Evolutionary conservation across 1,140 invertebrate genomes (phyloP), one percentile per base, ranked within the genome.

Genomic region (Drosophila sturtevanti): DNA sequence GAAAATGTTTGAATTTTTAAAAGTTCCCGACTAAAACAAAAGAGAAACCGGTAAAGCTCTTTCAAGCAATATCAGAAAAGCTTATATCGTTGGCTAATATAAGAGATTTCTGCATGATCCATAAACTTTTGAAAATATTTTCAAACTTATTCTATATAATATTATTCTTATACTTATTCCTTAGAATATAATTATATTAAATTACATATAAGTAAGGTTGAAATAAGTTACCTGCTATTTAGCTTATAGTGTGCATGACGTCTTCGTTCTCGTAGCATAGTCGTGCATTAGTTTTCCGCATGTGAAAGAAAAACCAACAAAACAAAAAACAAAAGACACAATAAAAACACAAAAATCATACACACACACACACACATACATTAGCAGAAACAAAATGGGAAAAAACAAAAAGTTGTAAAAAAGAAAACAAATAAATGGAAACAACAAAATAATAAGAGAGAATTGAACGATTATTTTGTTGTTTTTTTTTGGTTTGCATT

Each of bases 251-350:
- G 85, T 70, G 90, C 90, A 91, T 91, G 90, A 79, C 90, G 90
- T 91, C 90, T 91, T 91, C 90, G 90, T 90, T 91, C 90, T 91
- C 90, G 90, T 72, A 91, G 89, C 90, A 91, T 91, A 89, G 86
- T 90, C 80, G 86, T 90, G 75, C 69, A 72, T 86, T 91, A 86
- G 85, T 90, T 90, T 85, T 78, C 84, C 73, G 72, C 86, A 91
- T 91, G 81, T 90, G 75, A 90, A 90, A 90, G 85, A 89, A 85
- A 89, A 90, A 90, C 79, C 89, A 86, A 78, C 81, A 86, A 89
- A 31, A 82, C 66, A 77, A 81, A 81, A 71, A 81, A 81, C 77
- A 85, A 85, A 86, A 76, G 58, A 86, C 55, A 90, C 72, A 77
- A 71, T 64, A 44, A 72, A 66, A 55, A 58, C 58, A 66, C 52